Base-by-base conservation (phyloP, 1,140 invertebrate genomes). In the Reticulitermes speratus region DNA sequence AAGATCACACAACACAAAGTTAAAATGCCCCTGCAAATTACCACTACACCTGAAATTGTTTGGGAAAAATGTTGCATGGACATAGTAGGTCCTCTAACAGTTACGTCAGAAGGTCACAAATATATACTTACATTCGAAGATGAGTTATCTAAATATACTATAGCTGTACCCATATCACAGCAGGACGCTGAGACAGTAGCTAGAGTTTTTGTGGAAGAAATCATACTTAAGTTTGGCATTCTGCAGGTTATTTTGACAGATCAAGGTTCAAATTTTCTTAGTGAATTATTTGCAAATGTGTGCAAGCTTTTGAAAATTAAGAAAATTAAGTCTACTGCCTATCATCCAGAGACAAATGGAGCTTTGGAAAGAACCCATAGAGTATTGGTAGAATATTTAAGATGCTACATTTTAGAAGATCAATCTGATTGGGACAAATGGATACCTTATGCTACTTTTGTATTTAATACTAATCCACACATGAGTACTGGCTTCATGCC, bases 341-440 rank as follows among this genome's bases (percentile, higher is more conserved):
- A 89, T 86, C 89, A 89, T 83, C 90, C 90, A 81, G 88, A 90
- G 87, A 88, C 87, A 23, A 90, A 91, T 83, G 90, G 89, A 16
- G 88, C 89, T n/a, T 65, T 90, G 84, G 90, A 91, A 88, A 82
- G 90, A 87, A 87, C 55, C 16, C 90, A 91, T 87, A 82, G 59
- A 55, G 88, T 89, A 16, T 82, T 90, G 86, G 89, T 89, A 83
- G 88, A 90, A 38, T 90, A 90, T 87, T 86, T 91, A 75, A 89
- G 89, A 88, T 88, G 89, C 87, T 91, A 88, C 83, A 88, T 88
- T 32, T 86, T 88, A 32, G 32, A 85, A 21, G 55, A 89, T 32
- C 85, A 88, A 84, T 87, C 12, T 30, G 86, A 90, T 85, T 91
- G 90, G 89, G 89, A 90, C 86, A 30, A 87, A 19, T 89, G 85